Percentiles rank a stretch among this genome's conserved stretches.
phyloP scores from a whole-genome alignment of 1,140 invertebrate species.

The Ctenoplectra terminalis region DNA sequence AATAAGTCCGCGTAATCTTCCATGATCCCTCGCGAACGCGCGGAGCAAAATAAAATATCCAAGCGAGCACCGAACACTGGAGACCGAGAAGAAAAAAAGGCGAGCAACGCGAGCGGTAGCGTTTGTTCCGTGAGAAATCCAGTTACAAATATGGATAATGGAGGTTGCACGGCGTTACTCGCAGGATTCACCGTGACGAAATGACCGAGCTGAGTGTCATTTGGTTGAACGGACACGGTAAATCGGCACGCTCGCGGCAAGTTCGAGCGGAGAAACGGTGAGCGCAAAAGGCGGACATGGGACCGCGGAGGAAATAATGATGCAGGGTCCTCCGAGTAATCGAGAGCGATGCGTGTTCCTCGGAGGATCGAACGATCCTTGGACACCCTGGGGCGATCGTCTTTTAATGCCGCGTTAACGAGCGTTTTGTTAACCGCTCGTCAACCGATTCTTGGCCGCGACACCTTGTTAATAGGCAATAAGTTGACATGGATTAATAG shows the following conservation, averaged over 20 bases:
- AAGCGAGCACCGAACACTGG: not conserved
- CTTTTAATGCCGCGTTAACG: constrained; percentile 24
- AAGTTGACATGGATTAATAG: not conserved
- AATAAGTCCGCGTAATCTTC: not conserved
- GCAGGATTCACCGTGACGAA: constrained; percentile 43
- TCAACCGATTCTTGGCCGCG: not conserved
- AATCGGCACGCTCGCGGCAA: not conserved
- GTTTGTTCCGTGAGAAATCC: constrained; percentile 35
- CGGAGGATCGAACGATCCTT: not conserved
- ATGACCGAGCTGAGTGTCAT: constrained; percentile 24
- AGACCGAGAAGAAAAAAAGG: not conserved
- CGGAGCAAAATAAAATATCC: constrained; percentile 52
- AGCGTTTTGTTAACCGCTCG: constrained; percentile 7
- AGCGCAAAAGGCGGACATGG: not conserved
- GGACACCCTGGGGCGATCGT: constrained; percentile 5
- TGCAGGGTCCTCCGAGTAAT: not conserved
- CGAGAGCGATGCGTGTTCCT: constrained; percentile 1
- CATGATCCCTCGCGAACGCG: not conserved
- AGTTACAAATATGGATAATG: constrained; percentile 31
- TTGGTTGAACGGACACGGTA: constrained; percentile 29
- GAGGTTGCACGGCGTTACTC: not conserved
- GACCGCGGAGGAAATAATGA: constrained; percentile 30
- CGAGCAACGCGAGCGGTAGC: not conserved
- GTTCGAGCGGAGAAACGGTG: not conserved
- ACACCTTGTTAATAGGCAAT: constrained; percentile 11